Percentiles rank a stretch among this genome's conserved stretches.
phyloP scores from a whole-genome alignment of 2,113 vertebrate species.

The Conger conger region DNA sequence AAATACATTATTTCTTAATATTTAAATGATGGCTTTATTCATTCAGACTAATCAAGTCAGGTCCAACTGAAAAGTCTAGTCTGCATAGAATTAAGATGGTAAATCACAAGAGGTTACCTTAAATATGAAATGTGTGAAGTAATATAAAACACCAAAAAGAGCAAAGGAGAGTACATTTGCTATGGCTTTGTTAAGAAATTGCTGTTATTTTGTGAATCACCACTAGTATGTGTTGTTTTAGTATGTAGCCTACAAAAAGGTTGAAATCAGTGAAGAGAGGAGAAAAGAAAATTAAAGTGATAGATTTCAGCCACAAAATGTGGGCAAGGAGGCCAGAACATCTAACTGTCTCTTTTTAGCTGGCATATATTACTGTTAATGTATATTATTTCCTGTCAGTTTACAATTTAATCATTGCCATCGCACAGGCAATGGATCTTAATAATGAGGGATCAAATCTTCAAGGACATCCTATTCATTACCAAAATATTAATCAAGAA shows the following conservation, averaged over 20 bases:
- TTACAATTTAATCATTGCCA: constrained; percentile 19
- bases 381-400: constrained; percentile 8
- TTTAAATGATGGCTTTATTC: too few relatives aligned
- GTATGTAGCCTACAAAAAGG: not conserved
- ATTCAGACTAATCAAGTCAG: not conserved
- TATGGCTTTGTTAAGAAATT: constrained; percentile 9
- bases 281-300: not conserved
- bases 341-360: not conserved
- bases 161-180: not conserved
- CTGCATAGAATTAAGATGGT: not conserved
- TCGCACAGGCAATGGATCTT: constrained; percentile 10
- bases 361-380: not conserved
- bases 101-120: not conserved
- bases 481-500: constrained; percentile 19
- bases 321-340: not conserved
- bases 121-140: not conserved
- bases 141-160: not conserved
- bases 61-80: not conserved
- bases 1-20: not conserved
- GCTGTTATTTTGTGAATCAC: not conserved
- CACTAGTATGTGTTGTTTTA: not conserved
- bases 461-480: constrained; percentile 11
- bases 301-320: not conserved
- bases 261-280: not conserved
- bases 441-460: constrained; percentile 13